Conservation (phyloP, 1,140 invertebrate genomes). For the Macrocentrus cingulum region DNA sequence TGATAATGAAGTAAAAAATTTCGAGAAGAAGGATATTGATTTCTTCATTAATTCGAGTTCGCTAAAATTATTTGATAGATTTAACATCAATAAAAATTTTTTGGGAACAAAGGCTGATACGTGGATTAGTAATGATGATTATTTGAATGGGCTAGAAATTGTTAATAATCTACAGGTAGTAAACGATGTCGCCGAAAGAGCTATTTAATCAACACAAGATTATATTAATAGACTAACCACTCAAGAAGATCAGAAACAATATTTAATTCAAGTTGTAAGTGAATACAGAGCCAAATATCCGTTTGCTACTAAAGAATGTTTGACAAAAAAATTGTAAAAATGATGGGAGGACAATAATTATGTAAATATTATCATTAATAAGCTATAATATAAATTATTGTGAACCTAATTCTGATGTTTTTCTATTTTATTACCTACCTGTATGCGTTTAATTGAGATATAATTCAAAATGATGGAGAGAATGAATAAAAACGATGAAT, state of each 20-base stretch:
- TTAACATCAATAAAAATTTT: slow-evolving; percentile 25
- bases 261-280: slow-evolving; percentile 29
- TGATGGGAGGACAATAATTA: no score
- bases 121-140: slow-evolving; percentile 31
- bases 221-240: slow-evolving; percentile 29
- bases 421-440: no score
- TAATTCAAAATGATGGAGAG: no score
- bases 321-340: background rate
- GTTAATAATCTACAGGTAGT: slow-evolving; percentile 33
- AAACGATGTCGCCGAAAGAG: slow-evolving; percentile 35
- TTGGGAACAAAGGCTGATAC: slow-evolving; percentile 23
- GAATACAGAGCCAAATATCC: slow-evolving; percentile 29
- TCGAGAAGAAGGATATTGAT: slow-evolving; percentile 32
- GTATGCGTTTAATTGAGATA: no score
- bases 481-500: no score
- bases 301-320: slow-evolving; percentile 15
- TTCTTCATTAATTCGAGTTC: slow-evolving; percentile 31
- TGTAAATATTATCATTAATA: no score
- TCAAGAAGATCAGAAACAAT: slow-evolving; percentile 34
- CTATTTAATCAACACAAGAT: slow-evolving; percentile 29
- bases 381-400: no score
- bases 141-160: slow-evolving; percentile 27
- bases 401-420: no score
- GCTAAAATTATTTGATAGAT: no score
- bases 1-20: slow-evolving; percentile 9